Evolutionary conservation across 2,113 vertebrate species (phyloP).

Genomic region (Orcinus orca): DNA sequence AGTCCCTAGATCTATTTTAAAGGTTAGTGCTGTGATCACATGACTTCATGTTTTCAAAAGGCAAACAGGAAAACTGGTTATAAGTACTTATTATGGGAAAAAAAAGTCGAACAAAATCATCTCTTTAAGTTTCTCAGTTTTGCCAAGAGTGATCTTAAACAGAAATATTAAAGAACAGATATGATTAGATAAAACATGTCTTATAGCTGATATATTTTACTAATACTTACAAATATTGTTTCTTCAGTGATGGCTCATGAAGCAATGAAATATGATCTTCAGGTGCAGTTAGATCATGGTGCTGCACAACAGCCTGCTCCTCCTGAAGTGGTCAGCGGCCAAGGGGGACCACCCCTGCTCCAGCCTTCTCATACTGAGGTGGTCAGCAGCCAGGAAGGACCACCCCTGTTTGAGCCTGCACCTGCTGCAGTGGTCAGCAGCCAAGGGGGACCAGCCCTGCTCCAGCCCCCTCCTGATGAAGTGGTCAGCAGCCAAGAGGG

Average conservation of each 20-base stretch:
- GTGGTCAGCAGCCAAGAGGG: rapidly evolving
- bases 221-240: constrained; percentile 28
- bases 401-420: neutral
- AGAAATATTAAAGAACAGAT: neutral
- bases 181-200: neutral
- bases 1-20: neutral
- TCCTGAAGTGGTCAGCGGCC: neutral
- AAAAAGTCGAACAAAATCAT: neutral
- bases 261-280: constrained; percentile 89
- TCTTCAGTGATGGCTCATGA: constrained; percentile 85
- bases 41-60: neutral
- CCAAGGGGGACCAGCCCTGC: rapidly evolving
- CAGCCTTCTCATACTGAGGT: rapidly evolving
- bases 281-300: neutral
- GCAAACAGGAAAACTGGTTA: neutral
- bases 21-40: neutral
- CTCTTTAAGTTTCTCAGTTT: neutral
- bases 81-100: neutral
- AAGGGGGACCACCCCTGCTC: rapidly evolving
- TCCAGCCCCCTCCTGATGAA: neutral
- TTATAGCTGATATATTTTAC: neutral
- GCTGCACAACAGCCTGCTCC: neutral
- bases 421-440: neutral
- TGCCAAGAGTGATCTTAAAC: neutral
- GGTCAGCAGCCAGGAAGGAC: neutral